phyloP scores from a whole-genome alignment of 2,888 invertebrate genomes.

The Oasisia sp. region DNA sequence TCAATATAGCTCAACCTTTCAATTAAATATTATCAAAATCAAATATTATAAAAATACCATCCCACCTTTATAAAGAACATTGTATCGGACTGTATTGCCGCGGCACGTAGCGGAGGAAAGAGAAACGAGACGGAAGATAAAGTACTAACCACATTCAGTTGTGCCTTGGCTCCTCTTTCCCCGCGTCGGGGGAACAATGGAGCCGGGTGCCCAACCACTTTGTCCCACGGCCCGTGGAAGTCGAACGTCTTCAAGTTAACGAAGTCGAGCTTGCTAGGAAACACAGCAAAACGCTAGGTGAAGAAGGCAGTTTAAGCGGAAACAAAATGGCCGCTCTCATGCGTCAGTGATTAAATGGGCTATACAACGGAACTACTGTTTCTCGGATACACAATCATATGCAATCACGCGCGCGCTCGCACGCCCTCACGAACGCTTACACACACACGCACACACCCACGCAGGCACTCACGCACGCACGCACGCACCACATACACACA shows the following conservation, averaged over 20 bases:
- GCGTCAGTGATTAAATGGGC: too few species aligned
- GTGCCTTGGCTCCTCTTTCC: neutral
- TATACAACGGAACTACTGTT: too few species aligned
- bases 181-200: neutral
- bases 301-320: neutral
- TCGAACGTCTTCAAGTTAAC: constrained; percentile 20
- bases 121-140: neutral
- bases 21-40: too few species aligned
- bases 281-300: neutral
- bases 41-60: neutral
- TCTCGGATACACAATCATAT: too few species aligned
- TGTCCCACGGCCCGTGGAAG: constrained; percentile 23
- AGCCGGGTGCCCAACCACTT: constrained; percentile 6
- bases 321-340: too few species aligned
- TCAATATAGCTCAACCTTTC: too few species aligned
- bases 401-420: too few species aligned
- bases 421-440: too few species aligned
- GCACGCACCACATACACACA: too few species aligned
- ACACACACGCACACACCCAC: too few species aligned
- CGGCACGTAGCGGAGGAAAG: neutral
- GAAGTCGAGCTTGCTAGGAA: neutral
- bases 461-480: too few species aligned
- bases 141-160: constrained; percentile 19
- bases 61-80: neutral
- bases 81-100: neutral